A percentile compares a stretch with the other conserved stretches of the same genome.
Conservation (phyloP, 53 echinoderm and acorn worm genomes). For the Pentamera pediparva region DNA sequence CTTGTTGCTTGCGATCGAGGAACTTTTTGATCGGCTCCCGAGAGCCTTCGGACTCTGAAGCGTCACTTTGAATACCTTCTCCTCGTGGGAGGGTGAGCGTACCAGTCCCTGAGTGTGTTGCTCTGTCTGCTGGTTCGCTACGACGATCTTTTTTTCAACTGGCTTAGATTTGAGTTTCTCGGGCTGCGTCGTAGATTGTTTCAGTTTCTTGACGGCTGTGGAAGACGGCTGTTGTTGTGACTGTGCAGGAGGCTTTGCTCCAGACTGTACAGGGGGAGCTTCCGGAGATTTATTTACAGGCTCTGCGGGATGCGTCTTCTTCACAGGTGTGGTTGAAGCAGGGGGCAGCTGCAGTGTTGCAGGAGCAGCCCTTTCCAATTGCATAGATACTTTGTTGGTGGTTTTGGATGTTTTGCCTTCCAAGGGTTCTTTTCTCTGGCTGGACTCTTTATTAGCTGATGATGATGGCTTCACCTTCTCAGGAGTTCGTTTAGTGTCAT, state of each 20-base stretch:
- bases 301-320: slow-evolving; percentile 9
- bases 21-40: slow-evolving; percentile 29
- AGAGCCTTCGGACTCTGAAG: slow-evolving; percentile 27
- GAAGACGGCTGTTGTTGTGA: background rate
- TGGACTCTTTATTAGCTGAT: background rate
- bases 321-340: slow-evolving; percentile 9
- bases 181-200: background rate
- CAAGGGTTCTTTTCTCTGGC: background rate
- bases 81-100: slow-evolving; percentile 26
- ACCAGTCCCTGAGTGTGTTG: slow-evolving; percentile 28
- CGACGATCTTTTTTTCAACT: slow-evolving; percentile 13
- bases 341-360: background rate
- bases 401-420: background rate
- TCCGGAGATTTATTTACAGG: slow-evolving; percentile 18
- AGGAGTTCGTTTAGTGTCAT: no score
- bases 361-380: slow-evolving; percentile 26
- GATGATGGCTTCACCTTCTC: background rate
- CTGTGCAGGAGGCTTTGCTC: background rate
- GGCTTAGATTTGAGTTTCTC: background rate
- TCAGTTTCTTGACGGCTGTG: slow-evolving; percentile 8
- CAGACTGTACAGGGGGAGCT: background rate
- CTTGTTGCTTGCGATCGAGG: slow-evolving; percentile 29
- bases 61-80: slow-evolving; percentile 29
- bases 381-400: slow-evolving; percentile 27
- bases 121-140: slow-evolving; percentile 21